phyloP scores from a whole-genome alignment of 2,797 vertebrate genomes.

The Protosalanx chinensis region DNA sequence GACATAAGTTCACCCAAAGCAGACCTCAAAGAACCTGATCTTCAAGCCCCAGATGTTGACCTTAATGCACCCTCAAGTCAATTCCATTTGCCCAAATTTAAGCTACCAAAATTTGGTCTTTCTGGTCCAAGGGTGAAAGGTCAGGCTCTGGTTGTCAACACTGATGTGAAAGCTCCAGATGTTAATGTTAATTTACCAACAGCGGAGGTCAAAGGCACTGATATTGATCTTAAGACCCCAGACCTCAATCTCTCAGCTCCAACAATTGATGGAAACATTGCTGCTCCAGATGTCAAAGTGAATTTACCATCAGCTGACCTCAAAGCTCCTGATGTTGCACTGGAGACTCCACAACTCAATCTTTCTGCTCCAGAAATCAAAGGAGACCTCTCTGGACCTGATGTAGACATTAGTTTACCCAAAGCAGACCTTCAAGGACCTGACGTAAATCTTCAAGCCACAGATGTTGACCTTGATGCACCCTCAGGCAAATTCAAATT shows the following conservation, averaged over 20 bases:
- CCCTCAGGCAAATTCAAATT: constrained; percentile 55
- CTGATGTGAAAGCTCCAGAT: neutral
- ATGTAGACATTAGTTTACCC: constrained; percentile 49
- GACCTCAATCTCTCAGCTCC: constrained; percentile 50
- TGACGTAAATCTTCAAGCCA: constrained; percentile 34
- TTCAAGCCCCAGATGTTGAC: constrained; percentile 33
- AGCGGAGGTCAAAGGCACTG: neutral
- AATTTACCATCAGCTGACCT: constrained; percentile 47
- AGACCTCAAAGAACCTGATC: constrained; percentile 32
- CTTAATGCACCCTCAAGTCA: constrained; percentile 3
- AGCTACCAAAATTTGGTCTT: neutral
- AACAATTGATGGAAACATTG: constrained; percentile 40
- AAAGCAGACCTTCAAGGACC: constrained; percentile 43
- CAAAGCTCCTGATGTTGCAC: constrained; percentile 28
- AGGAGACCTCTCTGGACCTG: constrained; percentile 40
- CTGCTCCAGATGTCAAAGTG: constrained; percentile 43
- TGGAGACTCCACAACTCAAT: constrained; percentile 35
- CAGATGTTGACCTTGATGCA: constrained; percentile 42
- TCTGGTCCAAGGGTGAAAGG: neutral
- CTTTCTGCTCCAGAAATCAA: constrained; percentile 40
- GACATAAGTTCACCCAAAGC: constrained; percentile 43
- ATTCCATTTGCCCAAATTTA: neutral
- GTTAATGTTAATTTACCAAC: neutral
- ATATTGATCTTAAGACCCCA: constrained; percentile 3
- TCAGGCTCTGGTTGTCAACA: constrained; percentile 17